phyloP scores from a whole-genome alignment of 2,797 vertebrate genomes.

The Sebastes nivosus region DNA sequence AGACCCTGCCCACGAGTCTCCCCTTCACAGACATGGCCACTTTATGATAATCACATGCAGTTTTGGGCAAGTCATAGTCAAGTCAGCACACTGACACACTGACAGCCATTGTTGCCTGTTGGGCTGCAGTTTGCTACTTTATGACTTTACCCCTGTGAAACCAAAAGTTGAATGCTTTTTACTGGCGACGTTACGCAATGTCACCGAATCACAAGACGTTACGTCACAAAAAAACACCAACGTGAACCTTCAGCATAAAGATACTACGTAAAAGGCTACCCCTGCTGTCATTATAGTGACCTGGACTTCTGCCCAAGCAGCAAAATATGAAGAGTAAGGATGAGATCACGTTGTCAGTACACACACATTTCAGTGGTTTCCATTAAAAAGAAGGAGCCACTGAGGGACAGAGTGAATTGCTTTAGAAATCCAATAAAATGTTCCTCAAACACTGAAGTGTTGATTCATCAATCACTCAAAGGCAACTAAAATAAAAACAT shows the following conservation, averaged over 20 bases:
- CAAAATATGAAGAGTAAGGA: background rate
- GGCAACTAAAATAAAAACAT: background rate
- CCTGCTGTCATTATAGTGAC: too few relatives aligned
- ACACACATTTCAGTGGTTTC: background rate
- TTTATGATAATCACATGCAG: too few relatives aligned
- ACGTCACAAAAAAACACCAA: background rate
- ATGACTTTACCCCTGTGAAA: too few relatives aligned
- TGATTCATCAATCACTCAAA: background rate
- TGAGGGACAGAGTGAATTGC: background rate
- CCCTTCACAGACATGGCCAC: too few relatives aligned
- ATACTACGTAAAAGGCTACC: background rate
- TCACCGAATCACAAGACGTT: too few relatives aligned
- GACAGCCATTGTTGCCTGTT: fast-evolving
- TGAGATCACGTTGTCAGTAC: background rate
- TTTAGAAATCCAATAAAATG: background rate
- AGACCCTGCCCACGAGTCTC: too few relatives aligned
- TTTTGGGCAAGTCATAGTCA: too few relatives aligned
- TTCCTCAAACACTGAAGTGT: background rate
- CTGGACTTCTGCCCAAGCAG: background rate
- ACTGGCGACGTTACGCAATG: too few relatives aligned
- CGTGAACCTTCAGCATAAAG: background rate
- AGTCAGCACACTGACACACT: too few relatives aligned
- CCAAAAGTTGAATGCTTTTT: too few relatives aligned
- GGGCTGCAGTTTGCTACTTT: too few relatives aligned
- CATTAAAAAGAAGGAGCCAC: background rate